phyloP scores from a whole-genome alignment of 1,140 invertebrate genomes.

The Tetramorium parvispinum region DNA sequence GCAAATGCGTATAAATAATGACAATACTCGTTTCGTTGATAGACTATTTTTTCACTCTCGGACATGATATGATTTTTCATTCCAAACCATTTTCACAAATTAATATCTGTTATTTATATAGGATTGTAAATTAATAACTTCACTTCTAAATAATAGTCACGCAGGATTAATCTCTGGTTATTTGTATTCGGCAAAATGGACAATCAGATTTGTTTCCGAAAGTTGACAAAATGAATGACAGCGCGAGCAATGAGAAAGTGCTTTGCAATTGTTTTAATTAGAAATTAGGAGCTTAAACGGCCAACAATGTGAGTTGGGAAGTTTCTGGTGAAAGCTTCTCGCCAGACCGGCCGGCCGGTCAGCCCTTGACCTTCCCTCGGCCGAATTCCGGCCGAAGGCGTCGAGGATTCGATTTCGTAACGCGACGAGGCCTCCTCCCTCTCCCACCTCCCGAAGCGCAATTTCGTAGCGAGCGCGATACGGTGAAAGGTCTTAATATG shows the following conservation, averaged over 20 bases:
- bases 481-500: slow-evolving; percentile 76
- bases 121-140: not conserved
- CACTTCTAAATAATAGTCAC: not conserved
- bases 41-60: not conserved
- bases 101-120: not conserved
- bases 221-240: not conserved
- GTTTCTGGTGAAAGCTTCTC: slow-evolving; percentile 77
- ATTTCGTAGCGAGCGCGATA: slow-evolving; percentile 58
- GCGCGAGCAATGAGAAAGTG: no score
- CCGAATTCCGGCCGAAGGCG: slow-evolving; percentile 80
- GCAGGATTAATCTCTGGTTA: not conserved
- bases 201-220: not conserved
- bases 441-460: slow-evolving; percentile 71
- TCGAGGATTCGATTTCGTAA: slow-evolving; percentile 77
- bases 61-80: not conserved
- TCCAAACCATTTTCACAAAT: not conserved
- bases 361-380: slow-evolving; percentile 84
- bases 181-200: not conserved
- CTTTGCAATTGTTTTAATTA: not conserved
- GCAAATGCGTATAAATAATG: not conserved
- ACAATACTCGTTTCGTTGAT: not conserved
- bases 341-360: not conserved
- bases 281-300: not conserved
- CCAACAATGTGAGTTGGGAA: slow-evolving; percentile 27
- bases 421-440: slow-evolving; percentile 31